phyloP scores from a whole-genome alignment of 2,797 vertebrate genomes.

The Channallabes apus region DNA sequence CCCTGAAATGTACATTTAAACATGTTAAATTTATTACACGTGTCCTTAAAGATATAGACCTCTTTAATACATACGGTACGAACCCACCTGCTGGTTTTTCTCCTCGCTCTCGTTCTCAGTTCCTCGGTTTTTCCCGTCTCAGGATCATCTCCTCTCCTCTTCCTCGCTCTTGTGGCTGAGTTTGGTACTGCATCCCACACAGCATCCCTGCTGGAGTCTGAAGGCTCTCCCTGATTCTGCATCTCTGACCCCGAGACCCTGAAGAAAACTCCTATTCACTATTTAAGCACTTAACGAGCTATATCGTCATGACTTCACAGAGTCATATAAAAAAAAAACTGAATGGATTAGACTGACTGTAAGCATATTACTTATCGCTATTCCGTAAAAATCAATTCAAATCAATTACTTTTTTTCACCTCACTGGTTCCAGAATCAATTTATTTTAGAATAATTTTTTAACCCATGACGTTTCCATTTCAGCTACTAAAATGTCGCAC shows the following conservation, averaged over 20 bases:
- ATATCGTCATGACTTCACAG: neutral
- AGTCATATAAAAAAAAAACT: no score
- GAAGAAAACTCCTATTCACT: neutral
- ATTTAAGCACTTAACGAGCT: neutral
- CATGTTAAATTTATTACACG: constrained; percentile 2
- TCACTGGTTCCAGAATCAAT: no score
- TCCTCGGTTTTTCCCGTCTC: constrained; percentile 10
- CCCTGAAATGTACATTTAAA: constrained; percentile 36
- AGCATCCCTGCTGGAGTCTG: neutral
- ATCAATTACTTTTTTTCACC: no score
- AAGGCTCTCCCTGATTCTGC: neutral
- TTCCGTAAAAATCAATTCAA: neutral
- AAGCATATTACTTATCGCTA: neutral
- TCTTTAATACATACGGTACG: neutral
- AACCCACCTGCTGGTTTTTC: constrained; percentile 61
- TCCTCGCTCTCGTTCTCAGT: neutral
- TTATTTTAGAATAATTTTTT: no score
- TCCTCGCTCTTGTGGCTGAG: constrained; percentile 64
- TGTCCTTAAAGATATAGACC: neutral
- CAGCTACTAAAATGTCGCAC: no score
- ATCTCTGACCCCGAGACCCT: neutral
- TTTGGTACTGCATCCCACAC: constrained; percentile 43
- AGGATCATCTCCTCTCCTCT: constrained; percentile 53
- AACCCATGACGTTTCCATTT: no score
- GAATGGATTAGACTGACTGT: neutral